phyloP scores from a whole-genome alignment of 2,113 vertebrate genomes.

The Isichthys henryi region DNA sequence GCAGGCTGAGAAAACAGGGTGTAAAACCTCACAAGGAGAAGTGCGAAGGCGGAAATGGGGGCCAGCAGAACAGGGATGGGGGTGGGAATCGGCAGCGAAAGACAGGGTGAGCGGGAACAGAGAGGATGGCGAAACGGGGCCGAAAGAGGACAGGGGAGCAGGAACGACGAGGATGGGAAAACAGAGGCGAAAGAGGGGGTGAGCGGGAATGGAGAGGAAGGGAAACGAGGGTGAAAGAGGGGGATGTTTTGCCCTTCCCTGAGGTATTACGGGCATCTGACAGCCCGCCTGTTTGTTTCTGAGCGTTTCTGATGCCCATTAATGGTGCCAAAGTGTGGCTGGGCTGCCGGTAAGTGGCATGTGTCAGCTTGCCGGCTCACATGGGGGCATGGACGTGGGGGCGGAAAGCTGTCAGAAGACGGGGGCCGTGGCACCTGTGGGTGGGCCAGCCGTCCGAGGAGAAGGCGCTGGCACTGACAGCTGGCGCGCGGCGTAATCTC shows the following conservation, averaged over 20 bases:
- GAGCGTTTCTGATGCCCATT: slow-evolving; percentile 21
- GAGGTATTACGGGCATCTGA: slow-evolving; percentile 37
- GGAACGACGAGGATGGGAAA: background rate
- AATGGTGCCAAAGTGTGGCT: slow-evolving; percentile 38
- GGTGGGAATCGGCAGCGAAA: background rate
- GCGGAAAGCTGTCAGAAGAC: slow-evolving; percentile 41
- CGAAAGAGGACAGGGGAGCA: background rate
- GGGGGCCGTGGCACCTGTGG: slow-evolving; percentile 55
- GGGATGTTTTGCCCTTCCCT: slow-evolving; percentile 26
- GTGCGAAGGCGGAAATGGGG: background rate
- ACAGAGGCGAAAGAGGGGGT: background rate
- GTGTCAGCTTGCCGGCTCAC: slow-evolving; percentile 43
- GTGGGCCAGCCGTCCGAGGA: slow-evolving; percentile 59
- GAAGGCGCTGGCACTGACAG: slow-evolving; percentile 50
- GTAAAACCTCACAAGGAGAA: background rate
- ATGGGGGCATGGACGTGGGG: slow-evolving; percentile 38
- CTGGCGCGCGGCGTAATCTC: slow-evolving; percentile 38
- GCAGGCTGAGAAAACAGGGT: background rate
- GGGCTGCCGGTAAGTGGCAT: slow-evolving; percentile 40
- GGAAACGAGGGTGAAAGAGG: background rate
- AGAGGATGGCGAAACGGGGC: background rate
- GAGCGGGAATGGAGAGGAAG: background rate
- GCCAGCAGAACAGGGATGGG: background rate
- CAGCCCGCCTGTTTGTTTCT: slow-evolving; percentile 37
- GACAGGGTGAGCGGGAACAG: background rate